Evolutionary conservation across 2,888 invertebrate genomes (phyloP).

Genomic region (Atrina japonica): DNA sequence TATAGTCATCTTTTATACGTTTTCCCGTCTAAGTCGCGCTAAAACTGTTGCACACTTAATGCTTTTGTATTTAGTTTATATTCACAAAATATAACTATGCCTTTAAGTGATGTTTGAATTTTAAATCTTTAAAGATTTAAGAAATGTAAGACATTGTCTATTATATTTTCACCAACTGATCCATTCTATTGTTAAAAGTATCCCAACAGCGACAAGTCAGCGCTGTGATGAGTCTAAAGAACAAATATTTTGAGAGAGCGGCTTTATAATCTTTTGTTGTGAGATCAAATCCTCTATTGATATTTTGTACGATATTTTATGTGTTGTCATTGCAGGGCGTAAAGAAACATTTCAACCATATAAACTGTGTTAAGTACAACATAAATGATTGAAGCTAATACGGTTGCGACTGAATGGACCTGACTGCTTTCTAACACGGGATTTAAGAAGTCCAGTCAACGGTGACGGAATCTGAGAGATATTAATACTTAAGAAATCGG

Average conservation of each 20-base stretch:
- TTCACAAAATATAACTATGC: not conserved
- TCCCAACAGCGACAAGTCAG: constrained; percentile 5
- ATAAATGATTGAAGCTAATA: constrained; percentile 27
- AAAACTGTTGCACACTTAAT: constrained; percentile 1
- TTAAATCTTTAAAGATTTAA: constrained; percentile 2
- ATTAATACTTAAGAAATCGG: not conserved
- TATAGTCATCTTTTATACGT: no score
- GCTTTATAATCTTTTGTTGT: constrained; percentile 38
- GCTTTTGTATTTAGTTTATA: constrained; percentile 1
- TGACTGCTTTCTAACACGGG: no score
- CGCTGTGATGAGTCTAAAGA: constrained; percentile 9
- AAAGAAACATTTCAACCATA: constrained; percentile 32
- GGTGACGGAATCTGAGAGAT: constrained; percentile 2
- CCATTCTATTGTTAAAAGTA: not conserved
- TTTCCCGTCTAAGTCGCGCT: no score
- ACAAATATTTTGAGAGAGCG: constrained; percentile 36
- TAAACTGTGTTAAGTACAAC: constrained; percentile 42
- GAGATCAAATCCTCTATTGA: constrained; percentile 36
- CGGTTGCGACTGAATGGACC: no score
- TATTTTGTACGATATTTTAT: constrained; percentile 27
- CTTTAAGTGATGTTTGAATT: constrained; percentile 8
- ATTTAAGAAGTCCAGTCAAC: not conserved
- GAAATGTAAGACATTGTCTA: constrained; percentile 5
- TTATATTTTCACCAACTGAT: constrained; percentile 16
- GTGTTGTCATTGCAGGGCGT: constrained; percentile 17